Base-by-base conservation (phyloP, 2,113 vertebrate genomes). In the Mola mola region DNA sequence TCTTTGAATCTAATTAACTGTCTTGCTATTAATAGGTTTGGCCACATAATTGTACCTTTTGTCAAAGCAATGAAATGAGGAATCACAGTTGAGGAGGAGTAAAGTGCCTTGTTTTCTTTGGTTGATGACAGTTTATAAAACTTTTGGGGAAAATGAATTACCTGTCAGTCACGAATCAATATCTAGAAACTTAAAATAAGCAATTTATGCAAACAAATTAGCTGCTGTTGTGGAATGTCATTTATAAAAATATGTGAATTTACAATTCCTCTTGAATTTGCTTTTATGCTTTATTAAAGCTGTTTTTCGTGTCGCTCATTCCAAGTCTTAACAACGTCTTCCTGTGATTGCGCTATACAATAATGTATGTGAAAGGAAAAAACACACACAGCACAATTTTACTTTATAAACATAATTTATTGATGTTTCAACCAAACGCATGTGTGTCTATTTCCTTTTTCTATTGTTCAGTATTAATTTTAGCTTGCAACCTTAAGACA, bases 1-100 rank as follows among this genome's bases (percentile, higher is more conserved):
- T 89, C 83, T 86, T 81, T 82, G 59, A 56, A 86, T 90, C 87
- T 88, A 87, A 89, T 90, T 88, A 90, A 90, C 86, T 75, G 49
- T 80, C 72, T 28, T 65, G 42, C 83, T 82, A 83, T 86, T 72
- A 79, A 85, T 83, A 85, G 80, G 2, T 61, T 58, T 53, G 63
- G 75, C 42, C 79, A 80, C 61, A 42, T 71, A 75, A 20, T 62
- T 70, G 59, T 83, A 84, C 78, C 68, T 85, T 81, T 74, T 72
- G 66, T 78, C 75, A 78, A 62, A 50, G 46, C 69, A 19, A 16
- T 63, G 34, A 71, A 61, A 78, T 37, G 31, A 79, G 72, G 68
- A 65, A 42, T 75, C 8, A 33, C 22, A 53, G 51, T 69, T 65
- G 7, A 67, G 25, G 20, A 40, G 22, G 34, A 59, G 8, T 5